A percentile compares a stretch with the other conserved stretches of the same genome.
phyloP scores from a whole-genome alignment of 2,888 invertebrate genomes.

The Hyalella azteca region DNA sequence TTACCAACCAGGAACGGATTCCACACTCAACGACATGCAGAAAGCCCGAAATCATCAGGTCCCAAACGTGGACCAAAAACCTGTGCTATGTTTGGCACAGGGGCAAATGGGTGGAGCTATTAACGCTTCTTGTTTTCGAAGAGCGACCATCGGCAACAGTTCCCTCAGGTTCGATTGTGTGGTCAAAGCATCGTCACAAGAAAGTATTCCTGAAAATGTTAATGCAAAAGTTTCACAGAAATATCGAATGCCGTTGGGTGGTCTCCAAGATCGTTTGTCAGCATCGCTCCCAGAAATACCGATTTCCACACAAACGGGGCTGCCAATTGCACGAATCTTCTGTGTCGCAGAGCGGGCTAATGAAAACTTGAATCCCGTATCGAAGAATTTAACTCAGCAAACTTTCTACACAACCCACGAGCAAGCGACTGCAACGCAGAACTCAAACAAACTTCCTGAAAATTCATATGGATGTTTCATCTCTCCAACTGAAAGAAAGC shows the following conservation, averaged over 20 bases:
- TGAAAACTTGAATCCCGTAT: background rate
- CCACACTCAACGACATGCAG: too few relatives aligned
- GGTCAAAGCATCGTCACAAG: background rate
- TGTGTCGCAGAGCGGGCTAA: background rate
- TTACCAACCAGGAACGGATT: too few relatives aligned
- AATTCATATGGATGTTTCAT: background rate
- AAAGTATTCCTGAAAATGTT: background rate
- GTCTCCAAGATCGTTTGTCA: background rate
- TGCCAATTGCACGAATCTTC: background rate
- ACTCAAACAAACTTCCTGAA: background rate
- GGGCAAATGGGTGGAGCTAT: too few relatives aligned
- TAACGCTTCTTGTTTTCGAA: background rate
- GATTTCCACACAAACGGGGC: background rate
- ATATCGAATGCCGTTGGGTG: background rate
- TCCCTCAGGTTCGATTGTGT: background rate
- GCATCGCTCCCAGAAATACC: background rate
- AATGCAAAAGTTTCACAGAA: background rate
- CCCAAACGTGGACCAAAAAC: too few relatives aligned
- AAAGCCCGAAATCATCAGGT: too few relatives aligned
- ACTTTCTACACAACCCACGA: background rate
- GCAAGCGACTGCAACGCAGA: background rate
- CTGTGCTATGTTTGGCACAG: too few relatives aligned
- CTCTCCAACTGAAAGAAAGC: background rate
- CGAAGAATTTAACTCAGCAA: background rate
- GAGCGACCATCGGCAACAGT: background rate